phyloP scores from a whole-genome alignment of 2,888 invertebrate species.

The Apotomis betuletana region DNA sequence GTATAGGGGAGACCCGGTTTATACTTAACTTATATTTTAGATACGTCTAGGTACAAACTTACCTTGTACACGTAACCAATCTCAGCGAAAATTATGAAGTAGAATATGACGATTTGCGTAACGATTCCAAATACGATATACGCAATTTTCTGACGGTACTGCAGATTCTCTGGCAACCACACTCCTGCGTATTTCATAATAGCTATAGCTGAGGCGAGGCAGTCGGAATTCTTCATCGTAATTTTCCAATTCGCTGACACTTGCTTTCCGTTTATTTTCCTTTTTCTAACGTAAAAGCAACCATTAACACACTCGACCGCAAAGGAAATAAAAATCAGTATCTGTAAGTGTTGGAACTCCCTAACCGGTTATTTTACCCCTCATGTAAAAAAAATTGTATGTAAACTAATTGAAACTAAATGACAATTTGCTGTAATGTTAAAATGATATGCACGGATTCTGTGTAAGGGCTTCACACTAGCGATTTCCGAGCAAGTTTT shows the following conservation, averaged over 20 bases:
- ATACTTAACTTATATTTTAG: background rate
- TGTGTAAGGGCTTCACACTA: no score
- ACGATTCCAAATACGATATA: conserved; percentile 34
- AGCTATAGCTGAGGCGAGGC: conserved; percentile 39
- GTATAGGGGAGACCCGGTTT: no score
- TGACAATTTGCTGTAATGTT: no score
- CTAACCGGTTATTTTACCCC: no score
- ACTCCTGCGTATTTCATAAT: conserved; percentile 43
- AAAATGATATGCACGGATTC: no score
- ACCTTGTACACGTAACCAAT: conserved; percentile 43
- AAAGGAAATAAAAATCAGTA: no score
- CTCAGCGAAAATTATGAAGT: conserved; percentile 43
- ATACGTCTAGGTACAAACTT: conserved; percentile 5
- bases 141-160: conserved; percentile 6
- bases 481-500: no score
- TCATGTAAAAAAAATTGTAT: no score
- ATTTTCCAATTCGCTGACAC: background rate
- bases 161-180: conserved; percentile 39
- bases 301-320: no score
- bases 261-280: no score
- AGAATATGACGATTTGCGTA: conserved; percentile 38
- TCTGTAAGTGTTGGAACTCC: no score
- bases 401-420: no score
- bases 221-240: conserved; percentile 42
- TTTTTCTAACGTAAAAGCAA: background rate